Evolutionary conservation across 92 coral and sea anemone genomes (phyloP), one percentile per base, ranked within the genome.

Genomic region (Pocillopora meandrina): DNA sequence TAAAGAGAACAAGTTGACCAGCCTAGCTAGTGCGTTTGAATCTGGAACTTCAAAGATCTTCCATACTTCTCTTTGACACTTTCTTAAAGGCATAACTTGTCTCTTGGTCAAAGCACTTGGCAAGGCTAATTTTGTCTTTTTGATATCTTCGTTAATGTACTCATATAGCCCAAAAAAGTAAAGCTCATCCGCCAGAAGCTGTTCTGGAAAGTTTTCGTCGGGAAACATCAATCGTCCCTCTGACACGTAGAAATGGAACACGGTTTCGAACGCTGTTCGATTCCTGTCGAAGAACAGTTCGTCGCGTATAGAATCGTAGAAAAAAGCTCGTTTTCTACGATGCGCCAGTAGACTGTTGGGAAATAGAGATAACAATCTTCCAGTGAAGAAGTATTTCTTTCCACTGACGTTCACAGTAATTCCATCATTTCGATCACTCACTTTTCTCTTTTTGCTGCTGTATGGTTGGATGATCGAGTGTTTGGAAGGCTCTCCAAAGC

Each of bases 261-360:
- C 85, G 56, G 87, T 85, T 49, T 87, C 94, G 57, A 91, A 91
- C 14, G 91, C 94, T 20, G 78, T 75, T 12, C 94, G 91, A 76
- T 87, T 91, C 42, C 94, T 77, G 47, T 91, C 94, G 69, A 91
- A 91, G 63, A 91, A 91, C 60, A 79, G 84, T 13, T 91, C 91
- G 35, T 80, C 83, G 4, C 88, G 74, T 55, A 82, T 77, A 15
- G 77, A 69, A 17, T 91, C 94, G 81, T 87, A 91, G 61, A 87
- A 91, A 66, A 78, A 77, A 13, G 85, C 86, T 16, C 89, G 85
- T 34, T 82, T 84, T 10, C 42, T 35, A 9, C 79, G 89, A 61
- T 84, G 83, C 5, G 91, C 83, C 20, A 91, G 72, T 33, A 91
- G 63, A 16, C 94, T 91, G 17, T 84, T 72, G 16, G 94, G 94